phyloP scores from a whole-genome alignment of 2,888 invertebrate genomes.

The Hemicrepidius hirtus region DNA sequence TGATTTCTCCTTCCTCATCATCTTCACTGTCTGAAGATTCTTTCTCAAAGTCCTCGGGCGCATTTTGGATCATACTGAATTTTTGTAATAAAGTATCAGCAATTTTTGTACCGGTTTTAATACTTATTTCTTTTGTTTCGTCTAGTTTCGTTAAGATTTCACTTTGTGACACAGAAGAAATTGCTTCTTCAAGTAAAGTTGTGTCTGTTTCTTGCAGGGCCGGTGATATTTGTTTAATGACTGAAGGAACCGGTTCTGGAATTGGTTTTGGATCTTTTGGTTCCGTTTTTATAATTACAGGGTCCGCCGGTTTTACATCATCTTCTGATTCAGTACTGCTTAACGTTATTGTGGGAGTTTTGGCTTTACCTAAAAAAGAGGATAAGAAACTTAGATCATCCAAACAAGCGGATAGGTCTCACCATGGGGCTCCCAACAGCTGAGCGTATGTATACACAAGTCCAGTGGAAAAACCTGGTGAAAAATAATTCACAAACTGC shows the following conservation, averaged over 20 bases:
- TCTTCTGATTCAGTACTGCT: slow-evolving; percentile 55
- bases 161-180: slow-evolving; percentile 56
- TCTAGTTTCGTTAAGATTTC: slow-evolving; percentile 66
- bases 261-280: slow-evolving; percentile 65
- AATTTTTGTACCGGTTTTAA: slow-evolving; percentile 70
- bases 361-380: slow-evolving; percentile 25
- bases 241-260: slow-evolving; percentile 17
- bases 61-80: slow-evolving; percentile 67
- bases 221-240: slow-evolving; percentile 65
- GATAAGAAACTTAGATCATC: no score
- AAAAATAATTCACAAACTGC: no score
- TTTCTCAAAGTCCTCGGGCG: slow-evolving; percentile 38
- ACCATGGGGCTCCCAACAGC: no score
- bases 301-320: slow-evolving; percentile 52
- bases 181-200: slow-evolving; percentile 63
- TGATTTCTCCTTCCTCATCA: slow-evolving; percentile 42
- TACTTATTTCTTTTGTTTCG: slow-evolving; percentile 65
- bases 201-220: slow-evolving; percentile 70
- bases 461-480: no score
- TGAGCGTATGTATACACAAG: no score
- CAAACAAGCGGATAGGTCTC: no score
- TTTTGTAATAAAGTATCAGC: slow-evolving; percentile 70
- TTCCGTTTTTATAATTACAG: slow-evolving; percentile 61
- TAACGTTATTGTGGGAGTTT: slow-evolving; percentile 51
- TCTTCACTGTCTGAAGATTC: slow-evolving; percentile 57